These are phyloP conservation scores for Cyphomyrus discorhynchus DNA, from an alignment of 2,113 vertebrate genomes.

Conservation along the genomic window DNA sequence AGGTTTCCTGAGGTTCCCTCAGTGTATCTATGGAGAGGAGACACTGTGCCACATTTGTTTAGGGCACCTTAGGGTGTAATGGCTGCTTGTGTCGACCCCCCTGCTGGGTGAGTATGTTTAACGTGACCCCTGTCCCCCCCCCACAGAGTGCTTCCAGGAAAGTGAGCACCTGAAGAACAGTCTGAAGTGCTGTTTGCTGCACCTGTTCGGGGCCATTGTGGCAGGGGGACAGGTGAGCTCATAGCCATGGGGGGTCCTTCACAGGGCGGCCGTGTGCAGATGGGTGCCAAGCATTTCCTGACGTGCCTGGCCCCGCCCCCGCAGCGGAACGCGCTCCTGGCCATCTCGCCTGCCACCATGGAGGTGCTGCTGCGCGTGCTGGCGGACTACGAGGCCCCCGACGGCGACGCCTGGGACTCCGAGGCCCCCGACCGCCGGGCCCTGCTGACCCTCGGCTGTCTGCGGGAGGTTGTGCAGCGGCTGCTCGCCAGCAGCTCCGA, in stretches of 20 bases:
- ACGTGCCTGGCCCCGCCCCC: neutral
- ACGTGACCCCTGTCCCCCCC: constrained; percentile 13
- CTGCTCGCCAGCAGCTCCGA: constrained; percentile 91
- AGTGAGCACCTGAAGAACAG: constrained; percentile 96
- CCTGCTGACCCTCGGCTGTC: constrained; percentile 83
- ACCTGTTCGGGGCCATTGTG: constrained; percentile 93
- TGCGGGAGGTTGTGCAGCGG: constrained; percentile 89
- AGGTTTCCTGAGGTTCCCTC: neutral
- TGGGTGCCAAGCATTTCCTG: neutral
- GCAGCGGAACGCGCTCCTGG: constrained; percentile 88
- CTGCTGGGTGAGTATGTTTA: constrained; percentile 1
- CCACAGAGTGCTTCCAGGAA: constrained; percentile 96
- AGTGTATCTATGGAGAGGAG: neutral
- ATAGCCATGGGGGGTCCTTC: neutral
- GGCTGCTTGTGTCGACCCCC: neutral
- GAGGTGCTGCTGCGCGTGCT: constrained; percentile 90
- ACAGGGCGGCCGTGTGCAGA: too few relatives aligned
- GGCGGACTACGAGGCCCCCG: constrained; percentile 73
- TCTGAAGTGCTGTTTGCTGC: constrained; percentile 88
- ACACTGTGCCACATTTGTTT: neutral
- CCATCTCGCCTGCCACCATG: constrained; percentile 95
- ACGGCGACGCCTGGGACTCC: constrained; percentile 69
- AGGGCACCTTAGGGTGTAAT: neutral
- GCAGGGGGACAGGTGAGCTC: constrained; percentile 85
- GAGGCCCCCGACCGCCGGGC: constrained; percentile 77